Conservation (phyloP, 2,113 vertebrate genomes). For the Seriola aureovittata region DNA sequence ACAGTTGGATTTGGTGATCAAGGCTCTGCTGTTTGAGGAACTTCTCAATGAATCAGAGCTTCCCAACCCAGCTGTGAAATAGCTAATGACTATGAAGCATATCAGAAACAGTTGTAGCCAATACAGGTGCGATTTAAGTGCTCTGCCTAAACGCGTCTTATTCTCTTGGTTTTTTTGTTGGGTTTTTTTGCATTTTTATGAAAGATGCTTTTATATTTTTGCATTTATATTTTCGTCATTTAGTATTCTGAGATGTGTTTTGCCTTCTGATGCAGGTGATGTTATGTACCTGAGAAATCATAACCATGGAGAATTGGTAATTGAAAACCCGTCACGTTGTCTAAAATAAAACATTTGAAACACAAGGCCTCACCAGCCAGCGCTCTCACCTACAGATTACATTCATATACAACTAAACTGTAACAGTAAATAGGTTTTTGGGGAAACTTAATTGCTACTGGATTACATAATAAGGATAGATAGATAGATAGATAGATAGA, state of each 20-base stretch:
- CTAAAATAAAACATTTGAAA: no score
- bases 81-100: no score
- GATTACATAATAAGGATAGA: no score
- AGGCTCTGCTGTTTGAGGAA: no score
- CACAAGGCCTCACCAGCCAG: neutral
- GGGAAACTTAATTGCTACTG: no score
- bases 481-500: no score
- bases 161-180: neutral
- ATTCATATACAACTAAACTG: no score
- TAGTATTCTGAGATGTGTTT: neutral
- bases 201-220: neutral
- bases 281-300: neutral
- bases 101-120: no score
- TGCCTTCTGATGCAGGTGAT: conserved; percentile 18
- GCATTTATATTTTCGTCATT: neutral
- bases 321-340: neutral
- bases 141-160: neutral
- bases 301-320: conserved; percentile 20
- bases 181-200: neutral
- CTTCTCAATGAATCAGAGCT: no score
- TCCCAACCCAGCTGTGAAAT: neutral
- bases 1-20: no score
- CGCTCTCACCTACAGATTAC: neutral
- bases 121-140: no score
- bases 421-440: no score